Evolutionary conservation across 2,797 vertebrate genomes (phyloP).

Genomic region (Sternarchorhynchus goeldii): DNA sequence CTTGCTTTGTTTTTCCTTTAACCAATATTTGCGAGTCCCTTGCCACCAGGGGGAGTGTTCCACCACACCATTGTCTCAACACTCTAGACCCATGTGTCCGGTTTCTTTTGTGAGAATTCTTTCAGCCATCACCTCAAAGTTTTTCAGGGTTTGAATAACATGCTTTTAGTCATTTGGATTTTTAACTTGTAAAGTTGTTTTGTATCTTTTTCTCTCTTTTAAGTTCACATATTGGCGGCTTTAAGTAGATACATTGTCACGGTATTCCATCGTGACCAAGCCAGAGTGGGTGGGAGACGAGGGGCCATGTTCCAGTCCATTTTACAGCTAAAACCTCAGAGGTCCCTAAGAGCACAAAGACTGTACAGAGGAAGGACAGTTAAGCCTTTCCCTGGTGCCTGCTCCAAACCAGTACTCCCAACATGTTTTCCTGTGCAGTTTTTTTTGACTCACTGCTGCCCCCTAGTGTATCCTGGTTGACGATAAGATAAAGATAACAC

Average conservation of each 20-base stretch:
- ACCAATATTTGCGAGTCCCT: background rate
- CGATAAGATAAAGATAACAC: constrained; percentile 7
- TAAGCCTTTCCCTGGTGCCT: background rate
- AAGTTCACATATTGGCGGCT: no score
- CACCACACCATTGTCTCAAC: constrained; percentile 16
- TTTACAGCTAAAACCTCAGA: background rate
- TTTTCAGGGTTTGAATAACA: background rate
- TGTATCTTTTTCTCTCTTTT: no score
- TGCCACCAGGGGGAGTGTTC: constrained; percentile 49
- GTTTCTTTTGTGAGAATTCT: background rate
- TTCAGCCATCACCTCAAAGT: background rate
- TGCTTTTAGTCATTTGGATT: background rate
- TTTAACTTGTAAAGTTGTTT: background rate
- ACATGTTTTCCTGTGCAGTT: background rate
- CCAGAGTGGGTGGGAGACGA: no score
- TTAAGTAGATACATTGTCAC: no score
- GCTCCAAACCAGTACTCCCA: background rate
- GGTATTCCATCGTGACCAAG: no score
- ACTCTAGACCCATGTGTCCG: background rate
- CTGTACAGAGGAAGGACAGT: background rate
- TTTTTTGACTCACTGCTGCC: background rate
- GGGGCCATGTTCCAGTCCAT: background rate
- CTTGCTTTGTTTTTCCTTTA: background rate
- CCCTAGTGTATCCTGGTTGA: background rate
- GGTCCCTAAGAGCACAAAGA: background rate